phyloP scores from a whole-genome alignment of 2,888 invertebrate genomes.

The Ptilodon capucinus region DNA sequence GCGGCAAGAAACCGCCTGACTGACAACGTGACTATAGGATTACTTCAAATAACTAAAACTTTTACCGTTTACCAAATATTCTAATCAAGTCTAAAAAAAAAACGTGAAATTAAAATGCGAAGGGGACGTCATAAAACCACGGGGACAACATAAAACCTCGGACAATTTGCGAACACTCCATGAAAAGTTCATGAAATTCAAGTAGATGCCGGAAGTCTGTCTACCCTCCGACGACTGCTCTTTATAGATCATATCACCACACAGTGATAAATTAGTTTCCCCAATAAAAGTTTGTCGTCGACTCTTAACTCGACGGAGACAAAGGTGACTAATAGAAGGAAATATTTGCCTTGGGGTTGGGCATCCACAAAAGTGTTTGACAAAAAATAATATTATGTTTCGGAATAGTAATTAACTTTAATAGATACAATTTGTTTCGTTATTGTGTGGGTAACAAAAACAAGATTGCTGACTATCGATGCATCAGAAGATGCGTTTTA shows the following conservation, averaged over 20 bases:
- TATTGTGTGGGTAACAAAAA: no score
- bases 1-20: slow-evolving; percentile 18
- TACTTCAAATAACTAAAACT: neutral
- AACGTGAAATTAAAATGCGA: neutral
- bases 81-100: neutral
- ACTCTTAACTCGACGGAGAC: slow-evolving; percentile 32
- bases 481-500: slow-evolving; percentile 33
- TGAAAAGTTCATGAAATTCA: slow-evolving; percentile 47
- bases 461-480: no score
- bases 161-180: slow-evolving; percentile 44
- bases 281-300: slow-evolving; percentile 49
- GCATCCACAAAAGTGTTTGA: no score
- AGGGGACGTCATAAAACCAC: neutral
- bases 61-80: neutral
- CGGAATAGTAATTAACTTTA: no score
- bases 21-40: neutral
- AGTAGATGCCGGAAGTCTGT: slow-evolving; percentile 25
- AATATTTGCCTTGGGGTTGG: neutral
- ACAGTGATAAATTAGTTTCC: slow-evolving; percentile 60
- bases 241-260: slow-evolving; percentile 57
- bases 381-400: no score
- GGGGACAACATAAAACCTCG: slow-evolving; percentile 14
- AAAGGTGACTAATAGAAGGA: slow-evolving; percentile 27
- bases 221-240: slow-evolving; percentile 42
- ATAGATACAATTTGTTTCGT: no score